phyloP scores from a whole-genome alignment of 2,797 vertebrate species.

The Anomalospiza imberbis region DNA sequence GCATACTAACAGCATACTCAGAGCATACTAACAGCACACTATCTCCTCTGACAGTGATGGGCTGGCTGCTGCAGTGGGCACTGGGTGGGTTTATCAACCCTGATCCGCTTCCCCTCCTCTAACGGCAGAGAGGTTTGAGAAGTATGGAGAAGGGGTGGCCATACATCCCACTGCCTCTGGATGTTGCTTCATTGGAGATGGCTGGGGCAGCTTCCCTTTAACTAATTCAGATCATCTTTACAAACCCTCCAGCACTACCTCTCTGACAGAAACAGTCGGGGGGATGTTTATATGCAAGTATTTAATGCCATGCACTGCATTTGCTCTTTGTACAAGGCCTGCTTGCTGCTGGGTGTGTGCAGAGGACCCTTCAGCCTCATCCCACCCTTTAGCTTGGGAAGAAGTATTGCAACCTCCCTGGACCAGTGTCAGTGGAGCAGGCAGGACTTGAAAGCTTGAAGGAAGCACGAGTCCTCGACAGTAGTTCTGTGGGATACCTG shows the following conservation, averaged over 20 bases:
- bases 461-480: background rate
- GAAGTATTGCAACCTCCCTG: background rate
- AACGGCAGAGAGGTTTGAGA: background rate
- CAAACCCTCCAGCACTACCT: rapidly evolving
- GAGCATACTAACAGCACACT: slow-evolving; percentile 31
- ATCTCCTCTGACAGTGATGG: background rate
- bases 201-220: background rate
- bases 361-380: background rate
- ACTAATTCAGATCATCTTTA: background rate
- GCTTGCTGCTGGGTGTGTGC: background rate
- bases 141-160: background rate
- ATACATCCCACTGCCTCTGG: background rate
- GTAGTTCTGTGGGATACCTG: background rate
- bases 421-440: background rate
- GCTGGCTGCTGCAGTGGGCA: background rate
- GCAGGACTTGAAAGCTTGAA: background rate
- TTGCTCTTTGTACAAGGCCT: background rate
- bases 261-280: background rate
- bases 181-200: background rate
- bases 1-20: slow-evolving; percentile 53
- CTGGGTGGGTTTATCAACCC: background rate
- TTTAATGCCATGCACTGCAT: rapidly evolving
- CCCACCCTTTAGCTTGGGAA: background rate
- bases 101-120: background rate
- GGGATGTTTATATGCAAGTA: background rate